phyloP scores from a whole-genome alignment of 2,113 vertebrate species.

The Upupa epops region DNA sequence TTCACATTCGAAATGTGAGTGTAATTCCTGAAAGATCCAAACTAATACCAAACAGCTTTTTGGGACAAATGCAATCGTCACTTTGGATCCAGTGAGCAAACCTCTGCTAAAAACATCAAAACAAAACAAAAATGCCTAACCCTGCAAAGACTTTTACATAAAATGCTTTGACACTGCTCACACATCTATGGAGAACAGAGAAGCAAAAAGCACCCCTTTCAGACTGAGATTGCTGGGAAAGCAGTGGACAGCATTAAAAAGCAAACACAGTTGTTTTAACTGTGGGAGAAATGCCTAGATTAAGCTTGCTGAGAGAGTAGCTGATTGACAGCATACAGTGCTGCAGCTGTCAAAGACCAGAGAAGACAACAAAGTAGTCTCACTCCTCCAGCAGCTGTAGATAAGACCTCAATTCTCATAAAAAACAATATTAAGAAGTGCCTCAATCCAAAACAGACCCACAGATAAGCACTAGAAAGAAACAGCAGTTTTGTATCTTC shows the following conservation, averaged over 20 bases:
- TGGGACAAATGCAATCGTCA: neutral
- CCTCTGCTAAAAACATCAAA: neutral
- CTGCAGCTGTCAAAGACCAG: neutral
- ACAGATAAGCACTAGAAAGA: neutral
- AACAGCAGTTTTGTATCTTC: neutral
- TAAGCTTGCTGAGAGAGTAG: neutral
- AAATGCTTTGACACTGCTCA: neutral
- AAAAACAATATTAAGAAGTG: no score
- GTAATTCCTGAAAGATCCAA: neutral
- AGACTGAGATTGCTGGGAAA: constrained; percentile 4
- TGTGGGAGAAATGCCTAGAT: constrained; percentile 26
- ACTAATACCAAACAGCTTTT: neutral
- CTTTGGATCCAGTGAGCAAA: neutral
- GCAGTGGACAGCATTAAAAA: constrained; percentile 13
- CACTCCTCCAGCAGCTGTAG: neutral
- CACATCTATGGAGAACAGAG: neutral
- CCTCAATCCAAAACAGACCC: neutral
- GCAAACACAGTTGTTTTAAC: constrained; percentile 8
- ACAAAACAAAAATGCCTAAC: neutral
- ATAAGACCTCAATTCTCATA: neutral
- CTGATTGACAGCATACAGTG: neutral
- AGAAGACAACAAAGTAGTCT: neutral
- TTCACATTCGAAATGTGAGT: neutral
- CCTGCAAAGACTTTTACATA: neutral
- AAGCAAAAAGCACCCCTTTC: constrained; percentile 12